Percentiles rank a stretch among this genome's conserved stretches.
Conservation (phyloP, 2,797 vertebrate genomes). For the Channallabes apus region DNA sequence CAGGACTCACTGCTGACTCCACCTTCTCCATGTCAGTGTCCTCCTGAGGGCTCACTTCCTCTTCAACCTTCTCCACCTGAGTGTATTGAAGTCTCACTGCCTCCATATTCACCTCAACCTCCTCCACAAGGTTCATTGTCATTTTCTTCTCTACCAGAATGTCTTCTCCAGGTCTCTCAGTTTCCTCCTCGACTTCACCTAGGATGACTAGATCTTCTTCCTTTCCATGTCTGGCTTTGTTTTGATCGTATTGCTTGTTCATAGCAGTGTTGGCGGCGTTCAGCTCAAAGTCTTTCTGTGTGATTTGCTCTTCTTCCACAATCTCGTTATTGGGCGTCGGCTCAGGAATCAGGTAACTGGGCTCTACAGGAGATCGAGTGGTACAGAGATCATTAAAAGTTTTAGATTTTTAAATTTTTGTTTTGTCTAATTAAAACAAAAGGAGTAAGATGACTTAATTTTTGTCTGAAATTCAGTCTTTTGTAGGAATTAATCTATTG, state of each 20-base stretch:
- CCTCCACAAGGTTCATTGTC: neutral
- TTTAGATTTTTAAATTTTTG: neutral
- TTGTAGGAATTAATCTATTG: neutral
- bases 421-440: too few species aligned
- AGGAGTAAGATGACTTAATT: neutral
- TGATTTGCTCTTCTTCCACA: constrained; percentile 50
- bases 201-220: constrained; percentile 47
- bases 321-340: constrained; percentile 53
- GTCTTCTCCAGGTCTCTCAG: neutral
- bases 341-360: constrained; percentile 48
- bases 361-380: constrained; percentile 44
- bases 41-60: neutral
- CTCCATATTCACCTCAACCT: neutral
- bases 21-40: neutral
- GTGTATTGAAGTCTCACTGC: too few species aligned
- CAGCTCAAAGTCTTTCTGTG: constrained; percentile 43
- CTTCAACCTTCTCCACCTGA: neutral
- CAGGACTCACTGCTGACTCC: neutral
- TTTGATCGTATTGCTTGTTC: neutral
- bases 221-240: neutral
- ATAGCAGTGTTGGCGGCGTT: constrained; percentile 35
- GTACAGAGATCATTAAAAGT: neutral
- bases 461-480: neutral
- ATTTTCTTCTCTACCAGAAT: neutral
- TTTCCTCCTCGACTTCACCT: neutral